These are phyloP conservation scores for Musca domestica DNA, from an alignment of 1,140 invertebrate genomes.

Conservation along the genomic window DNA sequence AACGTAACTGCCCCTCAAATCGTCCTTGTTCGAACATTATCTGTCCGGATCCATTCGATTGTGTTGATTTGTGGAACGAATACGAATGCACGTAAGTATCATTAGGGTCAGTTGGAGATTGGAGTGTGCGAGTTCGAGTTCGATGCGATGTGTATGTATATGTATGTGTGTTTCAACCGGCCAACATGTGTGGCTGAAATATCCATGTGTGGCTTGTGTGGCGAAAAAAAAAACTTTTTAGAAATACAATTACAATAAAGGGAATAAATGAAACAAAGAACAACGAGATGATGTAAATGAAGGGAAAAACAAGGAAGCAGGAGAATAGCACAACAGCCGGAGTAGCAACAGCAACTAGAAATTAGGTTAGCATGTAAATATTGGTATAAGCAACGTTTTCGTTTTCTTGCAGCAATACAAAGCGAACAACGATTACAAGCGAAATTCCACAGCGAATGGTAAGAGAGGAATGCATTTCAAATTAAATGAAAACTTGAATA, in stretches of 20 bases:
- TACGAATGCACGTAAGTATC: constrained; percentile 67
- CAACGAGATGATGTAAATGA: too few species aligned
- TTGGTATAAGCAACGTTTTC: too few species aligned
- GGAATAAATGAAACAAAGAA: too few species aligned
- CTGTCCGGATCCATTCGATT: constrained; percentile 63
- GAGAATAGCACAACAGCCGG: too few species aligned
- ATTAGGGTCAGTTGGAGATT: background rate
- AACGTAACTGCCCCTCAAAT: constrained; percentile 61
- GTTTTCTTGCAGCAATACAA: too few species aligned
- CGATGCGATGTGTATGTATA: background rate
- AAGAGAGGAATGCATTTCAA: too few species aligned
- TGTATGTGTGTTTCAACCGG: background rate
- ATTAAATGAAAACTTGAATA: too few species aligned
- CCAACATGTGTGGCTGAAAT: background rate
- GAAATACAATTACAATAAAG: background rate
- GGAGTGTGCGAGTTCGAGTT: background rate
- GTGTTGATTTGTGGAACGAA: constrained; percentile 67
- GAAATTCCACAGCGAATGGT: too few species aligned
- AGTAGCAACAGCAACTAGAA: too few species aligned
- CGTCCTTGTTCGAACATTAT: constrained; percentile 63
- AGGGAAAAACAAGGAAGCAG: too few species aligned
- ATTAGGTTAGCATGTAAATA: too few species aligned
- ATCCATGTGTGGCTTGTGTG: background rate
- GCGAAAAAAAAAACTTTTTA: background rate
- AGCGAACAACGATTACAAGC: too few species aligned